Conservation (phyloP, 53 echinoderm and acorn worm genomes). For the Arbacia lixula region DNA sequence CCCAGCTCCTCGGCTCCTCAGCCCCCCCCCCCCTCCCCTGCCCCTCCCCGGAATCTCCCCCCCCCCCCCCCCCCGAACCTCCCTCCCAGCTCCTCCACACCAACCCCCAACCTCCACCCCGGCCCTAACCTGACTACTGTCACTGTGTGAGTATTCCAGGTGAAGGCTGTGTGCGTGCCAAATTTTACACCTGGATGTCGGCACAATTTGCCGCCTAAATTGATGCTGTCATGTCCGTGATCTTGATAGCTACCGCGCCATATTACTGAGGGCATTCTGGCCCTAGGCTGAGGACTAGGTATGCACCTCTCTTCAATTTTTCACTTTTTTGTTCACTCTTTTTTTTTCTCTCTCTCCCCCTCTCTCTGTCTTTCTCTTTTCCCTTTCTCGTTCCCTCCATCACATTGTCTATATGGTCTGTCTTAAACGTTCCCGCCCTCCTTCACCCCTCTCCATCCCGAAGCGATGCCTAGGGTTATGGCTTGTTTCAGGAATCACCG, state of each 20-base stretch:
- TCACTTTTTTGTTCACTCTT: neutral
- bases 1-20: no score
- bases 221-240: constrained; percentile 36
- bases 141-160: neutral
- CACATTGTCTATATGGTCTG: no score
- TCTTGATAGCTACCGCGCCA: neutral
- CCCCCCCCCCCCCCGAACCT: no score
- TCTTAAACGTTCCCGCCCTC: no score
- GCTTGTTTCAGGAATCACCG: no score
- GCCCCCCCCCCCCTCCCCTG: no score
- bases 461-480: no score
- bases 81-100: no score
- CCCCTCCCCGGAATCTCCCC: no score
- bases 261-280: constrained; percentile 8
- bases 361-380: neutral
- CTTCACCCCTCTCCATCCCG: no score
- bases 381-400: neutral
- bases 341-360: neutral
- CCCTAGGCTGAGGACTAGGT: constrained; percentile 19
- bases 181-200: constrained; percentile 46
- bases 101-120: no score
- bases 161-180: constrained; percentile 47
- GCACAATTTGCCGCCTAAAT: constrained; percentile 41
- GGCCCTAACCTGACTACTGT: no score
- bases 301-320: constrained; percentile 22